These are phyloP conservation scores for Leptinotarsa lineolata DNA, from an alignment of 1,140 invertebrate species.

Conservation along the genomic window DNA sequence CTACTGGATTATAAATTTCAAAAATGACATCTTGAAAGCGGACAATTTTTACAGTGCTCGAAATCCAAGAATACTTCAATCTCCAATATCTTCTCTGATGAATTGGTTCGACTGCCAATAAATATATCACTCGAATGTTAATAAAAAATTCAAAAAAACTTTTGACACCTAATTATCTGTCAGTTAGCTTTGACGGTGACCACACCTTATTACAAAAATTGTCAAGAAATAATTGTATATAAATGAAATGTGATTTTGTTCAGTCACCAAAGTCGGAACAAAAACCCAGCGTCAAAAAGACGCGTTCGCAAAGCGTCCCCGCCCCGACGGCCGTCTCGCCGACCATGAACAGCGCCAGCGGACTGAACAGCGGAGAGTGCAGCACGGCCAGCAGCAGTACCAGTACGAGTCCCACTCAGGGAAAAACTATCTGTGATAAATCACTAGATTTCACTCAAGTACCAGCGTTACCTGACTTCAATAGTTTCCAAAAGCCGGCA, in stretches of 20 bases:
- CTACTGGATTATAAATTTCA: too few relatives aligned
- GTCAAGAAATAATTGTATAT: too few relatives aligned
- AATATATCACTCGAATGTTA: too few relatives aligned
- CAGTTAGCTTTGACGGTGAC: too few relatives aligned
- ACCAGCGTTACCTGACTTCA: slow-evolving; percentile 56
- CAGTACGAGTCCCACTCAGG: slow-evolving; percentile 50
- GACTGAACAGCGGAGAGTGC: slow-evolving; percentile 31
- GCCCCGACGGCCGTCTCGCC: slow-evolving; percentile 22
- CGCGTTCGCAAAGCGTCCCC: slow-evolving; percentile 39
- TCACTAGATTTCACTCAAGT: slow-evolving; percentile 52
- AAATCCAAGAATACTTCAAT: too few relatives aligned
- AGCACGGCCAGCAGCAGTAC: slow-evolving; percentile 41
- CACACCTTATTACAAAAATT: too few relatives aligned
- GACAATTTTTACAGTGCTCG: too few relatives aligned
- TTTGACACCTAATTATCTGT: too few relatives aligned
- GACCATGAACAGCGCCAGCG: slow-evolving; percentile 1
- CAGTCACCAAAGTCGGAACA: slow-evolving; percentile 36
- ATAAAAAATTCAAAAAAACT: too few relatives aligned
- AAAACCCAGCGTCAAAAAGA: slow-evolving; percentile 38
- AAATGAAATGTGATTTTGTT: slow-evolving; percentile 4
- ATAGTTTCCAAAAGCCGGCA: slow-evolving; percentile 53
- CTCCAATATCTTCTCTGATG: too few relatives aligned
- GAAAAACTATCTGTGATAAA: slow-evolving; percentile 56
- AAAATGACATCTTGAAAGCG: too few relatives aligned
- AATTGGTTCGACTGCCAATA: too few relatives aligned